Percentiles rank a stretch among this genome's conserved stretches.
phyloP scores from a whole-genome alignment of 2,113 vertebrate genomes.

The Alethe diademata region DNA sequence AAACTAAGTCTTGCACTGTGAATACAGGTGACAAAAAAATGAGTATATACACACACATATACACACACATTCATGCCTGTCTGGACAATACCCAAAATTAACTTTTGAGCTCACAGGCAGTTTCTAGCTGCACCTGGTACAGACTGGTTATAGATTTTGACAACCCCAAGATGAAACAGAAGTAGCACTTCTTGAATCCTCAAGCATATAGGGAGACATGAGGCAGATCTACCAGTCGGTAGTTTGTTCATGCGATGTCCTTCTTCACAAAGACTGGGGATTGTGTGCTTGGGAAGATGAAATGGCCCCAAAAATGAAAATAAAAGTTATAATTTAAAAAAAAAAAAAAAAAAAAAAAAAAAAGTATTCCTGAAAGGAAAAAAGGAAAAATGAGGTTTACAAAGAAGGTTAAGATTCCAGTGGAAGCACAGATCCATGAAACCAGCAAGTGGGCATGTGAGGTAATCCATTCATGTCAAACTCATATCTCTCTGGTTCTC shows the following conservation, averaged over 20 bases:
- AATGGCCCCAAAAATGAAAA: background rate
- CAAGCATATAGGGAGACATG: background rate
- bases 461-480: fast-evolving
- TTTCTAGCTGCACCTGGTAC: background rate
- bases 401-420: background rate
- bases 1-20: background rate
- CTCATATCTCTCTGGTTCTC: background rate
- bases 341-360: background rate
- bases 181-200: background rate
- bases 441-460: fast-evolving
- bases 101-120: background rate
- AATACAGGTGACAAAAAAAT: background rate
- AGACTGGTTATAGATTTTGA: background rate
- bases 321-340: background rate
- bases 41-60: fast-evolving
- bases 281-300: background rate
- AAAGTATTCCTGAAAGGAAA: background rate
- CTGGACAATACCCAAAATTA: background rate
- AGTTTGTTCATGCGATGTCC: background rate
- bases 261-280: background rate
- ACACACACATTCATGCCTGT: fast-evolving
- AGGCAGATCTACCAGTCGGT: background rate
- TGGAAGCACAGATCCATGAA: background rate
- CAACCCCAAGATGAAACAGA: background rate
- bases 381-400: background rate